Conservation (phyloP, 2,113 vertebrate species). For the Scomber japonicus region DNA sequence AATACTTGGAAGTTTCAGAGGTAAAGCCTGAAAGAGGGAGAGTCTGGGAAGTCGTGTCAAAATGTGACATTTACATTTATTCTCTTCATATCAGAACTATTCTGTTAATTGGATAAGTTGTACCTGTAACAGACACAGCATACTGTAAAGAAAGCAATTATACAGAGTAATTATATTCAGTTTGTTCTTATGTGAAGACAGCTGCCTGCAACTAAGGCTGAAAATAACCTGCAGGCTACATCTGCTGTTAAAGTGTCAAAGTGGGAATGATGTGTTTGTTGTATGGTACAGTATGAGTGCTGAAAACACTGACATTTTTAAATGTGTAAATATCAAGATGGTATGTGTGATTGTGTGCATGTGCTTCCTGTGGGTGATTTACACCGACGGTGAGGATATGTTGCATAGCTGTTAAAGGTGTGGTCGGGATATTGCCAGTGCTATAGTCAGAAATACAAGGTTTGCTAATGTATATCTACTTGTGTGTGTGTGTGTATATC, state of each 20-base stretch:
- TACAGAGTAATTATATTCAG: neutral
- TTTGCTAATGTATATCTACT: neutral
- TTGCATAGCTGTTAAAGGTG: neutral
- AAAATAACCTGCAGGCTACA: slow-evolving; percentile 10
- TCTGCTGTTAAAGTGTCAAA: slow-evolving; percentile 21
- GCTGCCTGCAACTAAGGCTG: neutral
- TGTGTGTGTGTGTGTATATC: neutral
- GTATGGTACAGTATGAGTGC: neutral
- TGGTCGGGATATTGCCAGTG: neutral
- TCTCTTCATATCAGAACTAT: neutral
- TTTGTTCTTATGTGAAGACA: neutral
- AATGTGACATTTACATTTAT: neutral
- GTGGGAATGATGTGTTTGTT: slow-evolving; percentile 6
- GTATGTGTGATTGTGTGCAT: slow-evolving; percentile 6
- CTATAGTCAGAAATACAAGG: neutral
- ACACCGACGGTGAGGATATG: neutral
- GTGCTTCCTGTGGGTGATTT: neutral
- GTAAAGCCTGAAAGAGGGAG: neutral
- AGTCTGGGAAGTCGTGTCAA: neutral
- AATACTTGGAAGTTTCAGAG: too few species aligned
- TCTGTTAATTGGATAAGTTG: neutral
- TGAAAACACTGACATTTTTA: slow-evolving; percentile 25
- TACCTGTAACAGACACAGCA: neutral
- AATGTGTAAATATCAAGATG: slow-evolving; percentile 5
- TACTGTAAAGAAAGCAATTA: neutral